A percentile compares a stretch with the other conserved stretches of the same genome.
Evolutionary conservation across 2,797 vertebrate genomes (phyloP).

Genomic region (Microchirus variegatus): DNA sequence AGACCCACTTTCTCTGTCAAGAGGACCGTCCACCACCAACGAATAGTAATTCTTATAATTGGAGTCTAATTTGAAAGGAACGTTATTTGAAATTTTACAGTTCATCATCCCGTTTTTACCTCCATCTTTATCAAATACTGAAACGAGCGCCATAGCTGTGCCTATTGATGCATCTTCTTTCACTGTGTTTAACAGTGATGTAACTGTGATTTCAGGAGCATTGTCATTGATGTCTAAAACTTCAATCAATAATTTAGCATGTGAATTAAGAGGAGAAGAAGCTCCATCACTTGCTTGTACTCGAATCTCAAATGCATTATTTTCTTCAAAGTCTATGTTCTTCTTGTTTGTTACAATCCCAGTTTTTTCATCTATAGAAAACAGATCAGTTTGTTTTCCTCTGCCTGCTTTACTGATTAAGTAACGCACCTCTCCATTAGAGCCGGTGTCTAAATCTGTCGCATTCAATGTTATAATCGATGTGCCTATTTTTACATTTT

Average conservation of each 20-base stretch:
- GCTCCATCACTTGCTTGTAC: constrained; percentile 74
- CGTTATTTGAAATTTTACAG: constrained; percentile 73
- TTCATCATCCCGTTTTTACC: constrained; percentile 83
- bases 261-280: constrained; percentile 44
- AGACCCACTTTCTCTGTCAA: constrained; percentile 81
- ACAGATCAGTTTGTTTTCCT: constrained; percentile 65
- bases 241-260: constrained; percentile 75
- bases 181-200: constrained; percentile 82
- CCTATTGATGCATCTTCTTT: constrained; percentile 81
- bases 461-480: constrained; percentile 46
- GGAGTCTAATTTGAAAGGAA: constrained; percentile 85
- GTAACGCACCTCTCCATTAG: constrained; percentile 79
- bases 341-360: constrained; percentile 79
- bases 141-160: constrained; percentile 88
- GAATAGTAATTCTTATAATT: constrained; percentile 89
- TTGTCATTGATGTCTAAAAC: constrained; percentile 79
- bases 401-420: constrained; percentile 56
- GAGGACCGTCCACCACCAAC: constrained; percentile 80
- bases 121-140: constrained; percentile 87
- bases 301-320: constrained; percentile 64
- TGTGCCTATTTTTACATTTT: constrained; percentile 52
- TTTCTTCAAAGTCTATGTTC: constrained; percentile 64
- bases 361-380: constrained; percentile 76
- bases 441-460: constrained; percentile 61
- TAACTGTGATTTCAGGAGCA: constrained; percentile 76